Percentiles rank a stretch among this genome's conserved stretches.
phyloP scores from a whole-genome alignment of 2,888 invertebrate species.

The Melanchra persicariae region DNA sequence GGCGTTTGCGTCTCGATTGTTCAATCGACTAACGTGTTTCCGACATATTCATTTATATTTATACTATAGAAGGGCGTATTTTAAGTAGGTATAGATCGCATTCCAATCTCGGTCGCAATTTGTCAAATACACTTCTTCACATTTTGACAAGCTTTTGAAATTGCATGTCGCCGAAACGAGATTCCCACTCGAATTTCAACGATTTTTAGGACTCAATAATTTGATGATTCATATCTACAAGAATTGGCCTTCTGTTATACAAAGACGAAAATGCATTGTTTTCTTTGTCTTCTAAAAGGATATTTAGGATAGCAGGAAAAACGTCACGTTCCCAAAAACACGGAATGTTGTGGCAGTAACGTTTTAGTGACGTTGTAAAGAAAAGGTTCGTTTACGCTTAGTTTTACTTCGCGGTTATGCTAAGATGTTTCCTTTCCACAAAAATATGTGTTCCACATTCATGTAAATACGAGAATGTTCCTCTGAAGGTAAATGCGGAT shows the following conservation, averaged over 20 bases:
- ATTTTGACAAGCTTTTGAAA: background rate
- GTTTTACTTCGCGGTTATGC: conserved; percentile 64
- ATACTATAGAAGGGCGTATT: background rate
- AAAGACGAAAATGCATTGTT: conserved; percentile 26
- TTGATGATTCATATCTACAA: too few relatives aligned
- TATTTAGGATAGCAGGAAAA: conserved; percentile 49
- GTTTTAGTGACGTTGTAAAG: conserved; percentile 80
- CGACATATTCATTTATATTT: too few relatives aligned
- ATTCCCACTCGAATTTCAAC: background rate
- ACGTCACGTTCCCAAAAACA: conserved; percentile 59
- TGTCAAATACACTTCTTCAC: too few relatives aligned
- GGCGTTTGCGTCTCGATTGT: too few relatives aligned
- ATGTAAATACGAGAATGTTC: conserved; percentile 14
- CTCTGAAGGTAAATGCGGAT: background rate
- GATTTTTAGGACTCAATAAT: too few relatives aligned
- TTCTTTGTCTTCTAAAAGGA: conserved; percentile 57
- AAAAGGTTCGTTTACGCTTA: conserved; percentile 75
- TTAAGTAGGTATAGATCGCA: too few relatives aligned
- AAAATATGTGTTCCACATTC: conserved; percentile 46
- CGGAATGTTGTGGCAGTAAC: conserved; percentile 75
- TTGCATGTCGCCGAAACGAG: background rate
- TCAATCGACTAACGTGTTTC: too few relatives aligned
- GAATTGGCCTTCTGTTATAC: background rate
- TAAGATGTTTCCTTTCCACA: conserved; percentile 54
- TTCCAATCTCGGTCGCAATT: too few relatives aligned